Percentiles rank a stretch among this genome's conserved stretches.
Conservation (phyloP, 1,140 invertebrate species). For the Batillaria attramentaria region DNA sequence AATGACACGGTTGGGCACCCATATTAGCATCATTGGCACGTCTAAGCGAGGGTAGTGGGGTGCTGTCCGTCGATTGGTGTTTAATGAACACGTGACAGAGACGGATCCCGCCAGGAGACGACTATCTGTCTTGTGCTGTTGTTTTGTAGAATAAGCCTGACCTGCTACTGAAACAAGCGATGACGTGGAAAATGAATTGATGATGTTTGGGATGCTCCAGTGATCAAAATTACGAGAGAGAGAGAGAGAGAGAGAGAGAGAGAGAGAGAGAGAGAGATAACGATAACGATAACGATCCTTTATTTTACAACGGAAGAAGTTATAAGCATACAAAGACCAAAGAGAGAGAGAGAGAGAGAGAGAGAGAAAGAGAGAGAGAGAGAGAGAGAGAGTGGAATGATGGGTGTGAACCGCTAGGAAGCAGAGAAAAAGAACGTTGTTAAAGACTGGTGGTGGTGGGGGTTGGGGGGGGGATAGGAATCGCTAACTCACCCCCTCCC, state of each 20-base stretch:
- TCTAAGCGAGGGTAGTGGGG: neutral
- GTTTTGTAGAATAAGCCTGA: no score
- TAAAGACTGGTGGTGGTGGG: no score
- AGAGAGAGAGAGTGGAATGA: neutral
- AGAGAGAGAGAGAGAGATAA: neutral
- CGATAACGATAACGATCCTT: neutral
- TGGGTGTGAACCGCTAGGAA: no score
- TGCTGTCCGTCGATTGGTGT: neutral
- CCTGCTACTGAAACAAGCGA: neutral
- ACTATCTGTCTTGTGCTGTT: no score
- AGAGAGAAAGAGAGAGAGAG: neutral
- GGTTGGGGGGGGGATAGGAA: no score
- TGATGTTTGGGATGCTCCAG: neutral
- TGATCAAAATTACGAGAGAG: neutral
- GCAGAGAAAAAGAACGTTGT: no score
- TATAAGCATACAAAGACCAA: neutral
- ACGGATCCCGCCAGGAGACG: neutral
- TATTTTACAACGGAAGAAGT: no score
- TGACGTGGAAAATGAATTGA: neutral
- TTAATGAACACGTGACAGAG: constrained; percentile 12
- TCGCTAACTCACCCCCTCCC: neutral
- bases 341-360: neutral
- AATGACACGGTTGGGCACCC: constrained; percentile 14
- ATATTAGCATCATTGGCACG: constrained; percentile 3
- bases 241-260: neutral